phyloP scores from a whole-genome alignment of 2,888 invertebrate genomes.

The Laspeyria flexula region DNA sequence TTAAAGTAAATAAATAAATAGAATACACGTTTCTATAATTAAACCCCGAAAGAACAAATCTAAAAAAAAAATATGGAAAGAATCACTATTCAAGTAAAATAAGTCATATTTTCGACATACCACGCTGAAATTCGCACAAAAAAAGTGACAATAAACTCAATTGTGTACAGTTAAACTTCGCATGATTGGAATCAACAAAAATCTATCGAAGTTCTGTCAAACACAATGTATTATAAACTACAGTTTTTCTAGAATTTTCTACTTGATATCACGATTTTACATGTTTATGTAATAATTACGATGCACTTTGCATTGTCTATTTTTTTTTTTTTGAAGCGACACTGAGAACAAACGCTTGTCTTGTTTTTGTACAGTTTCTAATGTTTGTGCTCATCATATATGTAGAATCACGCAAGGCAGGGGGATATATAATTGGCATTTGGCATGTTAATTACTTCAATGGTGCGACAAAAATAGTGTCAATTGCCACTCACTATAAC shows the following conservation, averaged over 20 bases:
- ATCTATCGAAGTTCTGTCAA: too few species aligned
- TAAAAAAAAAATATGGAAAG: too few species aligned
- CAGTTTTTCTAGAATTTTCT: neutral
- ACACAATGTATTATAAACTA: too few species aligned
- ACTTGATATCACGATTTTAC: slow-evolving; percentile 2
- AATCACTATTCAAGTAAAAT: too few species aligned
- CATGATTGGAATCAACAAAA: too few species aligned
- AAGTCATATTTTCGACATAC: too few species aligned
- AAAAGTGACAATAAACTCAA: too few species aligned
- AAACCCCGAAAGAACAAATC: too few species aligned
- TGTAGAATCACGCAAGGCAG: slow-evolving; percentile 12
- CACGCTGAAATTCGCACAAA: too few species aligned
- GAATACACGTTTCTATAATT: too few species aligned
- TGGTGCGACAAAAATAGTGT: slow-evolving; percentile 2
- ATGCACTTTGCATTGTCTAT: slow-evolving; percentile 17
- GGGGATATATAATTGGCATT: neutral
- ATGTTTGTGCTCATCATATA: slow-evolving; percentile 7
- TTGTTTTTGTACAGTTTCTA: slow-evolving; percentile 4
- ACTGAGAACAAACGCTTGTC: slow-evolving; percentile 4
- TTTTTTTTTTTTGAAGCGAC: neutral
- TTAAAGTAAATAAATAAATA: too few species aligned
- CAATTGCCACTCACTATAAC: neutral
- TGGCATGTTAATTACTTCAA: slow-evolving; percentile 14
- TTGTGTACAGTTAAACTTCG: too few species aligned
- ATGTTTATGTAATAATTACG: slow-evolving; percentile 22